Base-by-base conservation (phyloP, 2,113 vertebrate genomes). In the Gavialis gangeticus region DNA sequence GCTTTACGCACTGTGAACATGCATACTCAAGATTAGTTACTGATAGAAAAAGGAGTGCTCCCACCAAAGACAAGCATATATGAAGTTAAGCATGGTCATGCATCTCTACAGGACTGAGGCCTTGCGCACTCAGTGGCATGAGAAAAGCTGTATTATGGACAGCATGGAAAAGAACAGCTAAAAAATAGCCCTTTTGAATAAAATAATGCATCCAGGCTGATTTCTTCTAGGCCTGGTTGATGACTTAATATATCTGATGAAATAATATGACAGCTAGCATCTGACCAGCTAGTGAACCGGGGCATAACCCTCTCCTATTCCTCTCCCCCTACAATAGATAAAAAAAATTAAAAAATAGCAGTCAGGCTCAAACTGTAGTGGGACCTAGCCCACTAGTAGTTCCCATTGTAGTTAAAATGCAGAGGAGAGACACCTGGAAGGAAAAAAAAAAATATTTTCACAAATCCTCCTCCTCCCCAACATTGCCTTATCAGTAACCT, bases 101-200 rank as follows among this genome's bases (percentile, higher is more conserved):
- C 8, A 0, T 6, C 18, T 62, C n/a, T 75, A 18, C 64, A 63
- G 75, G 34, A 57, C 37, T 10, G 5, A 10, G 18, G 56, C 1
- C 27, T 37, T 71, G 37, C 11, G 12, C 6, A 25, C 22, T 46
- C 60, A 60, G 6, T 67, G 13, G 6, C 37, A 15, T 67, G 19
- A 14, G 55, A 15, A 22, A 59, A 24, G 19, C n/a, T 9, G 22
- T 77, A 1, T 83, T 16, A 24, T 22, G 93, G 16, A 82, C 13
- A 60, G 3, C 5, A 12, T 24, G 83, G 60, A 83, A 46, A 89
- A 24, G 57, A 87, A 25, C 28, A 76, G 27, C 18, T 34, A 73
- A 58, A 78, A 84, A 63, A 67, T 86, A 82, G 46, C 0, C 19
- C 58, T 59, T 17, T 59, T 34, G 13, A 30, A 24, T 5, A 34